Percentiles rank a stretch among this genome's conserved stretches.
phyloP scores from a whole-genome alignment of 2,888 invertebrate species.

The Hedya salicella region DNA sequence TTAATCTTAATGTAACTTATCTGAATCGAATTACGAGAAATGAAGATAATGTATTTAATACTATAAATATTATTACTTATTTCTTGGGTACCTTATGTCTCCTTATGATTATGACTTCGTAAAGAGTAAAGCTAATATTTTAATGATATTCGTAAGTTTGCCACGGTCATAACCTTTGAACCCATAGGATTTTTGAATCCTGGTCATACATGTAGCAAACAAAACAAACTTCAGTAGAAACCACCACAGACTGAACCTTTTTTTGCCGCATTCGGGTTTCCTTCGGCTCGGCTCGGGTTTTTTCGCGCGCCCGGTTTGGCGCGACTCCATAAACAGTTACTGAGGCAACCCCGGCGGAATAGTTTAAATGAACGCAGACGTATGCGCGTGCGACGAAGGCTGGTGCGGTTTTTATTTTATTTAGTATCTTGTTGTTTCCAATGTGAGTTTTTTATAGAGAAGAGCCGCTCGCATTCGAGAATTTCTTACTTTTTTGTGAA shows the following conservation, averaged over 20 bases:
- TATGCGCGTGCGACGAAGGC: slow-evolving; percentile 56
- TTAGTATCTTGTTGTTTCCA: not conserved
- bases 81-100: no score
- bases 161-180: no score
- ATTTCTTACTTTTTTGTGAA: no score
- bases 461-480: no score
- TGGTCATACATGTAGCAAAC: not conserved
- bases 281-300: slow-evolving; percentile 74
- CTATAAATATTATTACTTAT: no score
- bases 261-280: slow-evolving; percentile 74
- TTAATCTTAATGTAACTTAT: no score
- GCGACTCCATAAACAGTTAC: slow-evolving; percentile 82
- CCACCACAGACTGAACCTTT: slow-evolving; percentile 50
- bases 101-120: no score
- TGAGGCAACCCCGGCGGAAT: slow-evolving; percentile 81
- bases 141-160: no score
- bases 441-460: no score
- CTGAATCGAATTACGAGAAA: no score
- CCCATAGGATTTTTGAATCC: not conserved
- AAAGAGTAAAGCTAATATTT: no score
- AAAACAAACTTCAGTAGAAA: slow-evolving; percentile 34
- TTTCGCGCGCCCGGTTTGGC: slow-evolving; percentile 79
- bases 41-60: no score
- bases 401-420: slow-evolving; percentile 28
- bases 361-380: slow-evolving; percentile 73